These are phyloP conservation scores for Dyspetes luteomarginatus DNA, from an alignment of 2,888 invertebrate species.

Conservation along the genomic window DNA sequence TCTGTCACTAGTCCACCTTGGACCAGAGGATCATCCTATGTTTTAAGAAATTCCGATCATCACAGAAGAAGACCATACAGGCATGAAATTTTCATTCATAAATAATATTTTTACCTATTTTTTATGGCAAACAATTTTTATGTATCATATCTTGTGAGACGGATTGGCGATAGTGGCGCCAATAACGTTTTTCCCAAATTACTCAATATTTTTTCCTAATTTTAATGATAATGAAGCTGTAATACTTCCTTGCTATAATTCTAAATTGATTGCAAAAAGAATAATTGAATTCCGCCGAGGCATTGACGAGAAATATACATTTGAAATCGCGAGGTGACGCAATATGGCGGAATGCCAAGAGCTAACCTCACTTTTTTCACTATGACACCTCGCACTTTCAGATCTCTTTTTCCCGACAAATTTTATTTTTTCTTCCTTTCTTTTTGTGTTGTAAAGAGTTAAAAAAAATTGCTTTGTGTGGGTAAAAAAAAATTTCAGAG, in stretches of 20 bases:
- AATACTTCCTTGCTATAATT: neutral
- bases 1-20: constrained; percentile 51
- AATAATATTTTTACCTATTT: neutral
- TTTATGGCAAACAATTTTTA: no score
- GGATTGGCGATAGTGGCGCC: neutral
- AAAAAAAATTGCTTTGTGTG: no score
- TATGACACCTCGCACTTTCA: no score
- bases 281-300: neutral
- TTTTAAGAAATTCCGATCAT: constrained; percentile 68
- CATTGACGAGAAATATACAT: neutral
- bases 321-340: neutral
- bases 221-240: neutral
- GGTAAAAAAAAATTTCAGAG: constrained; percentile 73
- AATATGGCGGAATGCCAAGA: neutral
- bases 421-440: neutral
- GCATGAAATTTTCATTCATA: constrained; percentile 69
- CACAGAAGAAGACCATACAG: constrained; percentile 79
- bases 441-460: no score
- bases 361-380: neutral
- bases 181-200: neutral
- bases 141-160: no score
- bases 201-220: neutral
- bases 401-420: neutral
- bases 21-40: constrained; percentile 52
- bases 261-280: neutral